Evolutionary conservation across 2,888 invertebrate genomes (phyloP).

Genomic region (Melanostoma scalare): DNA sequence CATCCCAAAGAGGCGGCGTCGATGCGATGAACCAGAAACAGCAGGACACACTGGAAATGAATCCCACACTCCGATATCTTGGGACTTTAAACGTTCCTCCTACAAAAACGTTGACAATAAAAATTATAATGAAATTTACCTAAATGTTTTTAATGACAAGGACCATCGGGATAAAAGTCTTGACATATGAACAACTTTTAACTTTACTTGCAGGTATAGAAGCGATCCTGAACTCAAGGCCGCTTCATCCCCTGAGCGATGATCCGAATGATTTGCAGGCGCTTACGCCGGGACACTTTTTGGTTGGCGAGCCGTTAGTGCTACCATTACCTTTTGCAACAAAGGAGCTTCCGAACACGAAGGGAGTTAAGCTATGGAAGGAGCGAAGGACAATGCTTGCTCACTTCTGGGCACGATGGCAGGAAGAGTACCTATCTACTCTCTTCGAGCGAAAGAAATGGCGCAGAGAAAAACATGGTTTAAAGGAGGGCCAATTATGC

Average conservation of each 20-base stretch:
- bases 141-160: background rate
- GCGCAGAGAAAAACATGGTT: background rate
- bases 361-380: background rate
- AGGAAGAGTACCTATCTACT: background rate
- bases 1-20: too few species aligned
- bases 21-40: too few species aligned
- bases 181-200: background rate
- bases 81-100: too few species aligned
- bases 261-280: slow-evolving; percentile 5
- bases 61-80: too few species aligned
- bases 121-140: too few species aligned
- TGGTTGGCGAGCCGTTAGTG: slow-evolving; percentile 9
- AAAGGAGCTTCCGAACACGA: background rate
- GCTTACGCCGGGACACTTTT: slow-evolving; percentile 11
- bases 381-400: slow-evolving; percentile 9
- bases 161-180: background rate
- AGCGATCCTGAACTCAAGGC: slow-evolving; percentile 1
- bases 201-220: slow-evolving; percentile 1
- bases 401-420: slow-evolving; percentile 12
- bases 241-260: slow-evolving; percentile 1
- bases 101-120: too few species aligned
- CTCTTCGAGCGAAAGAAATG: slow-evolving; percentile 5
- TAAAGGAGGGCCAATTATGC: background rate
- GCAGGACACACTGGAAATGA: too few species aligned
- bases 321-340: slow-evolving; percentile 8